These are phyloP conservation scores for Priocnemis perturbator DNA, from an alignment of 2,888 invertebrate species.

Conservation along the genomic window DNA sequence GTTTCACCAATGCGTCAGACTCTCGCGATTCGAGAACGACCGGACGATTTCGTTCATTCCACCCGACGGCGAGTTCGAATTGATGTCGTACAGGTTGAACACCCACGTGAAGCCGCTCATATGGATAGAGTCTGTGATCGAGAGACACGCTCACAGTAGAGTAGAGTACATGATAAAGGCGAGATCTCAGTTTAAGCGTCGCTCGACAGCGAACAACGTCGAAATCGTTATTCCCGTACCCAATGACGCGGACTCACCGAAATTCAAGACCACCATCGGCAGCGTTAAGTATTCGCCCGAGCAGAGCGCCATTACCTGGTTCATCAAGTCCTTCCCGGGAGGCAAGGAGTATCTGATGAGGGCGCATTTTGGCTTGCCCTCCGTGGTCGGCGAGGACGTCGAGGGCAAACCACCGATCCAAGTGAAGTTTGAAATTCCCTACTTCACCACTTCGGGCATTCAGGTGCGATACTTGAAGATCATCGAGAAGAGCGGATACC, in stretches of 20 bases:
- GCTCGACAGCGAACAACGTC: constrained; percentile 99
- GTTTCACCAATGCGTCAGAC: constrained; percentile 97
- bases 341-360: constrained; percentile 99
- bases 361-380: constrained; percentile 97
- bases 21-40: constrained; percentile 98
- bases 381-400: constrained; percentile 94
- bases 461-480: constrained; percentile 97
- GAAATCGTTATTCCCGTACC: constrained; percentile 98
- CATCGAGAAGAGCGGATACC: constrained; percentile 99
- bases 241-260: constrained; percentile 98
- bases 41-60: constrained; percentile 99
- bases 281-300: constrained; percentile 98
- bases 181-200: constrained; percentile 97
- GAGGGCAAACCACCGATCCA: constrained; percentile 99
- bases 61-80: constrained; percentile 98
- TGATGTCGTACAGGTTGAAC: constrained; percentile 98
- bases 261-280: constrained; percentile 98
- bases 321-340: constrained; percentile 97
- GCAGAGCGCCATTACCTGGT: constrained; percentile 97
- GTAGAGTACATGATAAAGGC: constrained; percentile 99
- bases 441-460: constrained; percentile 98
- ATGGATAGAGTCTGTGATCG: constrained; percentile 99
- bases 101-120: constrained; percentile 98
- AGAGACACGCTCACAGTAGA: constrained; percentile 96
- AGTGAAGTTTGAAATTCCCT: constrained; percentile 99